A percentile compares a stretch with the other conserved stretches of the same genome.
These are phyloP conservation scores for Aldrovandia affinis DNA, from an alignment of 2,797 vertebrate genomes.

Conservation along the genomic window DNA sequence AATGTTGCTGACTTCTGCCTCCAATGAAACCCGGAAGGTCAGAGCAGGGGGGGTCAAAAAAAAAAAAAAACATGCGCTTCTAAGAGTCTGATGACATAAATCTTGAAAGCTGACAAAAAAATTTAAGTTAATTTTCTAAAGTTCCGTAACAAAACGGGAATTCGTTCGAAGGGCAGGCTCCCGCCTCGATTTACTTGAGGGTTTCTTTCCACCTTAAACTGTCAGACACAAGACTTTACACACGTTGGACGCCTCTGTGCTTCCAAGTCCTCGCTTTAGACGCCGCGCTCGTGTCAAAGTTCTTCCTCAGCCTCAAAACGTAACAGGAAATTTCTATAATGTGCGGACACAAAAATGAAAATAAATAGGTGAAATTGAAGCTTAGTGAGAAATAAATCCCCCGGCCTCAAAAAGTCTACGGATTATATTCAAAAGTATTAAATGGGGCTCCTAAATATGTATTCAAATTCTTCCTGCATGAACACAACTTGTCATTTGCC, in stretches of 20 bases:
- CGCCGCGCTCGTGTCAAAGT: conserved; percentile 69
- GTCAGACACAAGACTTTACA: conserved; percentile 60
- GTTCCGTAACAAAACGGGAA: conserved; percentile 68
- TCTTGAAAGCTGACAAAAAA: conserved; percentile 73
- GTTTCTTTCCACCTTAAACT: conserved; percentile 65
- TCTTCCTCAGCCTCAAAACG: conserved; percentile 68
- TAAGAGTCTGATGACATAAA: conserved; percentile 69
- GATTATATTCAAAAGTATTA: conserved; percentile 77
- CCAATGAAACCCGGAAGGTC: conserved; percentile 77
- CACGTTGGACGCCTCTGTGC: conserved; percentile 61
- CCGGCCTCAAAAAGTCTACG: conserved; percentile 70
- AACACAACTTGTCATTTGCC: conserved; percentile 73
- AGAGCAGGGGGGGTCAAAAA: conserved; percentile 45
- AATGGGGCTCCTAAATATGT: conserved; percentile 79
- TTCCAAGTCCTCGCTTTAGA: conserved; percentile 61
- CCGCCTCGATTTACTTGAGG: conserved; percentile 70
- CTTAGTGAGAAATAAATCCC: conserved; percentile 75
- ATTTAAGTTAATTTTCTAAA: conserved; percentile 61
- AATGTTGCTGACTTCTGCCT: conserved; percentile 77
- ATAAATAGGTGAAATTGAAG: conserved; percentile 74
- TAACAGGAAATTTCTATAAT: conserved; percentile 80
- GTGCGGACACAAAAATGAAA: conserved; percentile 65
- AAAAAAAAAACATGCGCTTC: conserved; percentile 40
- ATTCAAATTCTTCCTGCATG: conserved; percentile 77
- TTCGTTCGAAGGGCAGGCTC: conserved; percentile 64